These are phyloP conservation scores for Pandemis cinnamomeana DNA, from an alignment of 2,888 invertebrate species.

Conservation along the genomic window DNA sequence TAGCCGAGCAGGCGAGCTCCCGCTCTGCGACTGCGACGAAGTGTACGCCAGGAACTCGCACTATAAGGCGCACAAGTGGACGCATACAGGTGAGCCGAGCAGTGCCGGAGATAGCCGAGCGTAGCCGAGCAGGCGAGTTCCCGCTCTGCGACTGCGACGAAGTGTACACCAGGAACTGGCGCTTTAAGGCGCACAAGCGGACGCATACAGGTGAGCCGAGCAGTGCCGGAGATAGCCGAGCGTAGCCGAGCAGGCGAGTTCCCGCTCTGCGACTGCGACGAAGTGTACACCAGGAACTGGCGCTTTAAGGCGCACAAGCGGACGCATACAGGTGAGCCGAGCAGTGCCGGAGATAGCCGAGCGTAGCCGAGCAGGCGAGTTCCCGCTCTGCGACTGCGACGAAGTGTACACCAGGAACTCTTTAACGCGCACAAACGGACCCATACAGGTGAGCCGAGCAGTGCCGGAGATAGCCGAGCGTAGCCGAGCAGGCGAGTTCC, in stretches of 20 bases:
- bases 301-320: conserved; percentile 98
- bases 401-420: conserved; percentile 92
- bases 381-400: conserved; percentile 97
- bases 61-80: conserved; percentile 97
- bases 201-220: conserved; percentile 92
- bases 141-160: conserved; percentile 97
- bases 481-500: conserved; percentile 85
- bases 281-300: conserved; percentile 92
- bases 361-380: conserved; percentile 81
- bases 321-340: conserved; percentile 93
- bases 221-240: not conserved
- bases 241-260: conserved; percentile 84
- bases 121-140: conserved; percentile 85
- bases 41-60: conserved; percentile 92
- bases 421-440: conserved; percentile 98
- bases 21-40: conserved; percentile 97
- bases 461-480: not conserved
- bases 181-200: conserved; percentile 98
- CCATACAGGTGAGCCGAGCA: conserved; percentile 89
- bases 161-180: conserved; percentile 94
- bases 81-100: conserved; percentile 90
- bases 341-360: not conserved
- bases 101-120: not conserved
- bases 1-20: conserved; percentile 86
- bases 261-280: conserved; percentile 97